A percentile compares a stretch with the other conserved stretches of the same genome.
Evolutionary conservation across 1,140 invertebrate species (phyloP).

Genomic region (Magallana angulata): DNA sequence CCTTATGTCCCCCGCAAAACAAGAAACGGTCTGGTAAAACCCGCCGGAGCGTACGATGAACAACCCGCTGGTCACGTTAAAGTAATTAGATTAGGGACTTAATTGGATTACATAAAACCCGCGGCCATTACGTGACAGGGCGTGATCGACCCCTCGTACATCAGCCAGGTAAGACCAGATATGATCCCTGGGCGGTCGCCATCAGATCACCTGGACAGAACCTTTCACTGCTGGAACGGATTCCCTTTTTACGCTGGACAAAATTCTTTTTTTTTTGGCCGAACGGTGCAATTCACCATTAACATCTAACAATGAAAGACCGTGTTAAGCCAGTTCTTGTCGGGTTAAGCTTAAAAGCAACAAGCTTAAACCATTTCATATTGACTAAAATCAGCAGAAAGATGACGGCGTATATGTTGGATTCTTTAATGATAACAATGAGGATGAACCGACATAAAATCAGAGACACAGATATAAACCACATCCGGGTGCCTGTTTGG

Average conservation of each 20-base stretch:
- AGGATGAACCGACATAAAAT: background rate
- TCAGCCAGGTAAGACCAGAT: background rate
- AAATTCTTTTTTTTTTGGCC: no score
- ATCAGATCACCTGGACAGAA: no score
- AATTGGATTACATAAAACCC: slow-evolving; percentile 25
- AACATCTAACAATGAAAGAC: no score
- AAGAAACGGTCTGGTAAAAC: background rate
- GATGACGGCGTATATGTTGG: background rate
- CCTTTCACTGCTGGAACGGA: no score
- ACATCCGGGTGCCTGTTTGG: no score
- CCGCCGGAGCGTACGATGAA: background rate
- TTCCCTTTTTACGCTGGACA: no score
- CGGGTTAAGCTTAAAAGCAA: no score
- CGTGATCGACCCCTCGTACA: background rate
- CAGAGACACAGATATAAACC: background rate
- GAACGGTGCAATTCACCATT: no score
- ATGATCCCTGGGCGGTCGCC: no score
- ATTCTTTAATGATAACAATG: slow-evolving; percentile 32
- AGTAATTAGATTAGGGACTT: background rate
- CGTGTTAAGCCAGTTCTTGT: no score
- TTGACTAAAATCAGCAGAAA: no score
- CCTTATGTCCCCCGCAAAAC: background rate
- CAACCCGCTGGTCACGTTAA: background rate
- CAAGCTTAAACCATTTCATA: no score
- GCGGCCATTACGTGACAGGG: slow-evolving; percentile 5